Percentiles rank a stretch among this genome's conserved stretches.
Evolutionary conservation across 1,140 invertebrate genomes (phyloP).

Genomic region (Drosophila sucinea): DNA sequence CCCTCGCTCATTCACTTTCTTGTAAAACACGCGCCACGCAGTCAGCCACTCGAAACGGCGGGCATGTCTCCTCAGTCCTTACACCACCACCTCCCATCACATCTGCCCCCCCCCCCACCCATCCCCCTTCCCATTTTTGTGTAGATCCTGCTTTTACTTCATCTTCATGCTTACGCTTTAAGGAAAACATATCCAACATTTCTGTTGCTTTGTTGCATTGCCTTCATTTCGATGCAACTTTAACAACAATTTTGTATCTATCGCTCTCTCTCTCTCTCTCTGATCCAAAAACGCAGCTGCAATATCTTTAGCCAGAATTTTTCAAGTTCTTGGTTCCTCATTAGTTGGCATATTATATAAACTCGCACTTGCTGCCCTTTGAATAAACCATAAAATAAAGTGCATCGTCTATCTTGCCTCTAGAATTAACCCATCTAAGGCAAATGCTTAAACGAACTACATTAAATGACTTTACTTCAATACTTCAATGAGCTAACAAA

Average conservation of each 20-base stretch:
- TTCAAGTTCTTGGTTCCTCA: conserved; percentile 18
- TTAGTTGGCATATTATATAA: conserved; percentile 21
- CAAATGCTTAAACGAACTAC: no score
- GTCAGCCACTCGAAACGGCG: conserved; percentile 36
- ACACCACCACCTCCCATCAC: not conserved
- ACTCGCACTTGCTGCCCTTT: not conserved
- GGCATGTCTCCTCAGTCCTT: not conserved
- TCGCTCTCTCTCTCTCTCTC: not conserved
- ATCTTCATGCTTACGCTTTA: conserved; percentile 29
- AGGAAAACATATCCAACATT: conserved; percentile 41
- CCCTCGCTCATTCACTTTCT: conserved; percentile 44
- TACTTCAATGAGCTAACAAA: no score
- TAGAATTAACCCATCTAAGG: not conserved
- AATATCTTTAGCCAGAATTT: conserved; percentile 6
- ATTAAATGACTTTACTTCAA: no score
- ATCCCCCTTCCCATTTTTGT: not conserved
- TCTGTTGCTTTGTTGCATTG: conserved; percentile 16
- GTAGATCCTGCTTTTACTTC: not conserved
- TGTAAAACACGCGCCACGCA: conserved; percentile 52
- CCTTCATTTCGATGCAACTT: conserved; percentile 18
- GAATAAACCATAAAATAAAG: not conserved
- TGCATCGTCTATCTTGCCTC: no score
- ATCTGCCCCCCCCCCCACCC: not conserved
- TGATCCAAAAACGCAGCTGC: not conserved
- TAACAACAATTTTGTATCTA: conserved; percentile 29